Conservation (phyloP, 2,888 invertebrate species). For the Polyommatus icarus region DNA sequence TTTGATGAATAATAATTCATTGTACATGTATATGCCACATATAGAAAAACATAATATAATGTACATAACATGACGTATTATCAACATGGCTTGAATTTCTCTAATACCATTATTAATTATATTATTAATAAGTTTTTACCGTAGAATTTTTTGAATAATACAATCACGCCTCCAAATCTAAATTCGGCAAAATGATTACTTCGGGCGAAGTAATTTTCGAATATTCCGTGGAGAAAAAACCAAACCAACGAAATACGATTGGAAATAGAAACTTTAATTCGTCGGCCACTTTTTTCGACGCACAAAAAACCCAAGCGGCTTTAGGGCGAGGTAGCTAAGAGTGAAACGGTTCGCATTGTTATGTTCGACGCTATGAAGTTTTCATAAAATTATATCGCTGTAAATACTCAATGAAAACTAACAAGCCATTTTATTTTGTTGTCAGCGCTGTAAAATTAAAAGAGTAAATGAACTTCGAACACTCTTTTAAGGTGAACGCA, state of each 20-base stretch:
- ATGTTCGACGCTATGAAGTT: not conserved
- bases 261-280: conserved; percentile 35
- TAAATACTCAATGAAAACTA: conserved; percentile 3
- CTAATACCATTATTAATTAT: not conserved
- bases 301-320: conserved; percentile 31
- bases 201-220: conserved; percentile 34
- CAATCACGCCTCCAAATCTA: not conserved
- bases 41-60: not conserved
- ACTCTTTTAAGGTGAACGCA: too few species aligned
- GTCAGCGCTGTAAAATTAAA: not conserved
- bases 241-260: conserved; percentile 39
- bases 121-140: not conserved
- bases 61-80: not conserved
- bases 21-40: not conserved
- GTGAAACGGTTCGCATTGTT: conserved; percentile 18
- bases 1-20: not conserved
- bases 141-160: not conserved
- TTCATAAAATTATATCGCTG: conserved; percentile 5
- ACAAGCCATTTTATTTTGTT: conserved; percentile 3
- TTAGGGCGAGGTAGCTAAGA: conserved; percentile 23
- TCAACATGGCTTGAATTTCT: not conserved
- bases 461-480: not conserved
- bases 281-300: conserved; percentile 18
- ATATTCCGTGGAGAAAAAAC: conserved; percentile 41
- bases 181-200: conserved; percentile 23